Percentiles rank a stretch among this genome's conserved stretches.
Evolutionary conservation across 2,113 vertebrate species (phyloP).

Genomic region (Ophiodon elongatus): DNA sequence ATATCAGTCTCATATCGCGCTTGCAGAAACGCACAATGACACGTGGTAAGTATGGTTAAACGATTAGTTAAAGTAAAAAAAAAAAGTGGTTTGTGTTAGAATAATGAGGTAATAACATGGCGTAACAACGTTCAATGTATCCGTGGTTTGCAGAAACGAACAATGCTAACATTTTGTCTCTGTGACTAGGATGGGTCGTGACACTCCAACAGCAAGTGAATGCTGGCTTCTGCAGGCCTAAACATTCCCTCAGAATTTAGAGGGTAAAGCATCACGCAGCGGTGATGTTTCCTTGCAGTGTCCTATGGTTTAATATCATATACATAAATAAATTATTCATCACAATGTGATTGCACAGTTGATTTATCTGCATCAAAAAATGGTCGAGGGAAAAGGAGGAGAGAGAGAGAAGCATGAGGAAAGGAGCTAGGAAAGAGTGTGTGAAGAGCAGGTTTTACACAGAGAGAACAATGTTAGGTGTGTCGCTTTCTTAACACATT

Average conservation of each 20-base stretch:
- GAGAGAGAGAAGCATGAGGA: neutral
- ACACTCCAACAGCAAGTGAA: neutral
- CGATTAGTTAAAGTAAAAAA: neutral
- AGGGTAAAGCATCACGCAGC: constrained; percentile 28
- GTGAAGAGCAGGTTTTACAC: neutral
- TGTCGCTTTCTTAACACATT: constrained; percentile 14
- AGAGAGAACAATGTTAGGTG: neutral
- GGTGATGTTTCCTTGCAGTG: constrained; percentile 4
- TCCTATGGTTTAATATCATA: constrained; percentile 22
- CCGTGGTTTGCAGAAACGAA: neutral
- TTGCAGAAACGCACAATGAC: neutral
- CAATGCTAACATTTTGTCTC: neutral
- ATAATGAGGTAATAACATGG: neutral
- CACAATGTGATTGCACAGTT: constrained; percentile 1
- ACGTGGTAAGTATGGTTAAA: neutral
- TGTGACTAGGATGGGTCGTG: neutral
- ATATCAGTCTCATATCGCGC: neutral
- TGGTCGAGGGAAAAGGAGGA: neutral
- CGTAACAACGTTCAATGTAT: neutral
- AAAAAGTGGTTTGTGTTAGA: neutral
- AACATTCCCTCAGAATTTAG: neutral
- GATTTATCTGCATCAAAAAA: constrained; percentile 5
- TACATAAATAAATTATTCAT: constrained; percentile 45
- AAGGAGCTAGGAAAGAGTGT: neutral
- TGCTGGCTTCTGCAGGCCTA: neutral